Conservation (phyloP, 2,888 invertebrate species). For the Notocelia uddmanniana region DNA sequence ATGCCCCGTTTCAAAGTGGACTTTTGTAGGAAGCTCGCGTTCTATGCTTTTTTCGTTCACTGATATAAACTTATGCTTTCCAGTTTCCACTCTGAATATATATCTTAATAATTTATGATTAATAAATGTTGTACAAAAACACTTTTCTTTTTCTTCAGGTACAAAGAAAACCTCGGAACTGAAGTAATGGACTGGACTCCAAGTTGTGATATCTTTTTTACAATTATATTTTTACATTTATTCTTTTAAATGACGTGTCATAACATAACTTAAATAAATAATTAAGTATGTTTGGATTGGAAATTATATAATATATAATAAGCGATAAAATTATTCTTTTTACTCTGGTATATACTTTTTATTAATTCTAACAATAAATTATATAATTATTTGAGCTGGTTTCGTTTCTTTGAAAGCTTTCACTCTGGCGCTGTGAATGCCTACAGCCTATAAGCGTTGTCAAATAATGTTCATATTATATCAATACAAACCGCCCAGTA, state of each 20-base stretch:
- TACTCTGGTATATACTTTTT: slow-evolving; percentile 50
- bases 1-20: too few relatives aligned
- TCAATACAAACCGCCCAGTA: too few relatives aligned
- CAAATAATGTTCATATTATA: too few relatives aligned
- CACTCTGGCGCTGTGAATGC: not conserved
- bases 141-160: slow-evolving; percentile 12
- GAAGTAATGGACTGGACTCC: not conserved
- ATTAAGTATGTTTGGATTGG: slow-evolving; percentile 41
- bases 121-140: too few relatives aligned
- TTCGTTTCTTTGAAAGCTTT: slow-evolving; percentile 19
- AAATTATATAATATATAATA: slow-evolving; percentile 50
- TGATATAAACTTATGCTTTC: too few relatives aligned
- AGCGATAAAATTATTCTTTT: slow-evolving; percentile 47
- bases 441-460: too few relatives aligned
- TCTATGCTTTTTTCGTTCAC: too few relatives aligned
- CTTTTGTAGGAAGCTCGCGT: too few relatives aligned
- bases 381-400: slow-evolving; percentile 24
- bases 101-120: too few relatives aligned
- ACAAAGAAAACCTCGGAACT: not conserved
- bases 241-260: slow-evolving; percentile 67
- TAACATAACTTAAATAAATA: slow-evolving; percentile 45
- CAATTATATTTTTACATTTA: slow-evolving; percentile 51
- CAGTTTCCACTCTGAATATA: too few relatives aligned
- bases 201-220: slow-evolving; percentile 37
- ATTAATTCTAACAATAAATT: slow-evolving; percentile 53